Conservation (phyloP, 2,113 vertebrate species). For the Cavia aperea region DNA sequence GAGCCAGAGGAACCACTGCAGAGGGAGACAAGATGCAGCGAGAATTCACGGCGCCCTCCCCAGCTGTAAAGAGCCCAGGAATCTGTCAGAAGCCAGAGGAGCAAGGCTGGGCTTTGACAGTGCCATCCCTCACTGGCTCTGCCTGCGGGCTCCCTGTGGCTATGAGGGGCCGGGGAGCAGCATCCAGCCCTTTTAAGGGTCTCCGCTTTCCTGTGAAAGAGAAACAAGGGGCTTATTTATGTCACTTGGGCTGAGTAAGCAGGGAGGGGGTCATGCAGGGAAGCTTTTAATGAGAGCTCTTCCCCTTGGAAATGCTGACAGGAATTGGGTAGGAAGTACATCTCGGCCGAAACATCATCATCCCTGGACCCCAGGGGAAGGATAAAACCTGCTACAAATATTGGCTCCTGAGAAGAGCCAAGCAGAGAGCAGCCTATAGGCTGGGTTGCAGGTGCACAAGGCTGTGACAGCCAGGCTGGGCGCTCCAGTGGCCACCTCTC, state of each 20-base stretch:
- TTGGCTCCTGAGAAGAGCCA: not conserved
- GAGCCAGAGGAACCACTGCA: not conserved
- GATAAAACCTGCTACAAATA: constrained; percentile 8
- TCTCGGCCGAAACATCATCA: not conserved
- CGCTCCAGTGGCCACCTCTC: no score
- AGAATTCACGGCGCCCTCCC: not conserved
- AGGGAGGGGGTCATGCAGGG: not conserved
- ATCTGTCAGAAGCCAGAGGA: constrained; percentile 29
- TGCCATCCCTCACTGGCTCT: not conserved
- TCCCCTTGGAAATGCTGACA: constrained; percentile 51
- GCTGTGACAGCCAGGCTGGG: not conserved
- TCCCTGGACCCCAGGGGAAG: not conserved
- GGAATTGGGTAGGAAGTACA: not conserved
- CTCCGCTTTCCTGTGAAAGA: constrained; percentile 4
- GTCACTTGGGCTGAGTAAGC: not conserved
- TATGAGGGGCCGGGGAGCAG: accelerated
- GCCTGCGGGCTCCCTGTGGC: not conserved
- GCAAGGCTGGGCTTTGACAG: not conserved
- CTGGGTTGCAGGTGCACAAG: not conserved
- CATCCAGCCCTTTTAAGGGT: not conserved
- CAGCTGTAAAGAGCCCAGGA: not conserved
- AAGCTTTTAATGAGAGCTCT: constrained; percentile 55
- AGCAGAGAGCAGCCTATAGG: not conserved
- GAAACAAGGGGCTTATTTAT: constrained; percentile 56
- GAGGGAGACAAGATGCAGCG: not conserved